Base-by-base conservation (phyloP, 1,140 invertebrate species). In the Adelges cooleyi region DNA sequence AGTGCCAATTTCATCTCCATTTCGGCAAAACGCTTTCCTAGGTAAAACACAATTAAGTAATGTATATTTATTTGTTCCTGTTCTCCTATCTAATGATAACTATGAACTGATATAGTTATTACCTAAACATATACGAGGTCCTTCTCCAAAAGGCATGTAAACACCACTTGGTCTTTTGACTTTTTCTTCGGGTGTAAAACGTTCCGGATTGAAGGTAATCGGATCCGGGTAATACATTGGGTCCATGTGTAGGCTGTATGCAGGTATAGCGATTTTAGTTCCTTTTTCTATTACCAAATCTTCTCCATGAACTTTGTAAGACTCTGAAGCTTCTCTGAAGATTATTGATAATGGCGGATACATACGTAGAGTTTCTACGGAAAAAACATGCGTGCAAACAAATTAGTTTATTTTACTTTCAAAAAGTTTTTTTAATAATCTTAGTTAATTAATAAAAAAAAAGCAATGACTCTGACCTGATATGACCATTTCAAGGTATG, bases 91-190 rank as follows among this genome's bases (percentile, higher is more conserved):
- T 6, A 33, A 33, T 11, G 29, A 33, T 33, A 33, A 33, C 29
- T 33, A 33, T 33, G 11, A 33, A 33, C n/a, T n/a, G n/a, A n/a
- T n/a, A n/a, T n/a, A n/a, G n/a, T n/a, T n/a, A n/a, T 42, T 69
- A 71, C 72, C 72, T 48, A 72, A 53, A 66, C 80, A 81, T 67
- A 79, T 77, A 42, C 78, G 68, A 2, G 73, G 72, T n/a, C 79
- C 80, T 40, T 80, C 78, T 22, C 78, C 78, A 69, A 82, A 83
- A 5, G 81, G 81, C 36, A 81, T 70, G 68, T 77, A 81, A 2
- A 75, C 67, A 29, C 71, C 73, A 23, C 66, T 75, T 62, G 74
- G 71, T 25, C 74, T 71, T 13, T 72, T 68, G 3, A 67, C 69
- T 68, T 74, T 76, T 33, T 74, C 71, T 51, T 75, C 72, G 0